Conservation (phyloP, 2,113 vertebrate species). For the Nothobranchius furzeri region DNA sequence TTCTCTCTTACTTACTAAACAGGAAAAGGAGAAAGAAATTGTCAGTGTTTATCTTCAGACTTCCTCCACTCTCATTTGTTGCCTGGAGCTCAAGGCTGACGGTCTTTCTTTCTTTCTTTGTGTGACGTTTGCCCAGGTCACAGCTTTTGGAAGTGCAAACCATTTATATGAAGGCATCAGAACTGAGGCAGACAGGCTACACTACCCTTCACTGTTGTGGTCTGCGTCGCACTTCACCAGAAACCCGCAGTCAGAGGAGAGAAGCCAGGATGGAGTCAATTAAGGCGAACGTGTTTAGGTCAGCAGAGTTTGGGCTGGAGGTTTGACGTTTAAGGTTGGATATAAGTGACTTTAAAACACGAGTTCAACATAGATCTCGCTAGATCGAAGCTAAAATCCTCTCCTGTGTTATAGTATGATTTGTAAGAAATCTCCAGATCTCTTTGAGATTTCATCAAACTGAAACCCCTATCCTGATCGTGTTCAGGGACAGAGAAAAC, state of each 20-base stretch:
- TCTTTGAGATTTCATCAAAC: no score
- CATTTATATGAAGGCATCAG: slow-evolving; percentile 4
- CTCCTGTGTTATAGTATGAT: no score
- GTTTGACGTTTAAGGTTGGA: background rate
- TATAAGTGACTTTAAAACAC: background rate
- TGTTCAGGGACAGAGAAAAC: no score
- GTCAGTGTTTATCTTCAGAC: slow-evolving; percentile 38
- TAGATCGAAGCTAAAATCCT: no score
- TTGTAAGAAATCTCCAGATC: no score
- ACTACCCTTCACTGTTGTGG: background rate
- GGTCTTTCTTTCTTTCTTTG: slow-evolving; percentile 18
- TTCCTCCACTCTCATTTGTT: slow-evolving; percentile 18
- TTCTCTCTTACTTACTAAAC: slow-evolving; percentile 24
- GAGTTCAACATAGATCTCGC: no score
- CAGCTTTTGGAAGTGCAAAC: slow-evolving; percentile 18
- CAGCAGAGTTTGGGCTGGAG: background rate
- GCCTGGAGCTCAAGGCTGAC: slow-evolving; percentile 27
- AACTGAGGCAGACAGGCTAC: background rate
- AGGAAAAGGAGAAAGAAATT: slow-evolving; percentile 13
- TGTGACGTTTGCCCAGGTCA: slow-evolving; percentile 14
- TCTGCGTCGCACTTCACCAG: slow-evolving; percentile 8
- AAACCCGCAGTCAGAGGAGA: background rate
- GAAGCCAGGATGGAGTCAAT: slow-evolving; percentile 13
- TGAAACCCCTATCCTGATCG: no score
- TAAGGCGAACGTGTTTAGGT: slow-evolving; percentile 29